Evolutionary conservation across 1,140 invertebrate species (phyloP), one percentile per base, ranked within the genome.

Genomic region (Drosophila navojoa): DNA sequence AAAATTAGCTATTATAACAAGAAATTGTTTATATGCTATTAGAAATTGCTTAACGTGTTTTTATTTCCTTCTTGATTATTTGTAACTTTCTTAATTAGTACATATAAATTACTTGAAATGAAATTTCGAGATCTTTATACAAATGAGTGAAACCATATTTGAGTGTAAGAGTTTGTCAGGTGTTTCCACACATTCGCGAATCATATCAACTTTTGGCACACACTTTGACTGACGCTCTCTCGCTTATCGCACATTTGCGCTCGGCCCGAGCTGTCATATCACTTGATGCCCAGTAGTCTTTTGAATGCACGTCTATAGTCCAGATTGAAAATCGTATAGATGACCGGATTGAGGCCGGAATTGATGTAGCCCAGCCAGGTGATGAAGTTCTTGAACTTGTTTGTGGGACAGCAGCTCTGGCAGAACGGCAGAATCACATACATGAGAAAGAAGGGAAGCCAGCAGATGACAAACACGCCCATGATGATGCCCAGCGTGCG

Each of bases 361-460:
- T 99, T 99, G 66, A 99, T 95, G 92, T 99, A 99, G 22, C 98
- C 98, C 42, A 99, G 94, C 98, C 98, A 99, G 29, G 97, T 98
- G 78, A 98, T 97, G 86, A 98, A 97, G 91, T 97, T 97, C 45
- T 96, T 95, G 60, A 98, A 93, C 81, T 95, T 95, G 42, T 95
- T 94, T 5, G 96, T 96, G 11, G 96, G 95, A 90, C 96, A 96
- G 89, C 96, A 97, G 49, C 93, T 93, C 1, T 94, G 92, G 91
- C 97, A 98, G 90, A 98, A 98, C 1, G 97, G 97, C 59, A 97
- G 93, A 59, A 98, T 97, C 40, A 99, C 95, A 92, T 99, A 99
- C 94, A 98, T 96, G 9, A 98, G 95, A 91, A 99, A 98, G 92
- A 99, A 99, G 3, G 98, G 98, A 66, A 99, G 93, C 98, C 98